Evolutionary conservation across 2,113 vertebrate genomes (phyloP).

Genomic region (Laticauda colubrina): DNA sequence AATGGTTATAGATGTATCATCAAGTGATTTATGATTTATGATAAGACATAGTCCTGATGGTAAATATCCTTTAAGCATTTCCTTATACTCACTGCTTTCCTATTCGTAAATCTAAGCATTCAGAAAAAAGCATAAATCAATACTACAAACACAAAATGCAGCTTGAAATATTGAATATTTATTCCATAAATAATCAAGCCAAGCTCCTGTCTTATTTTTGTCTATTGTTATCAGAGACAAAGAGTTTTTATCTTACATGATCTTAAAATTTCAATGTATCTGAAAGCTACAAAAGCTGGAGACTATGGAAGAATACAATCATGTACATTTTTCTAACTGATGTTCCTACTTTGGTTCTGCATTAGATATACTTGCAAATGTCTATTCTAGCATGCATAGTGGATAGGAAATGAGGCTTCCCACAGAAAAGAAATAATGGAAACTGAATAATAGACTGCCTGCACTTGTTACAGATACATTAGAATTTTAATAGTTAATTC

Average conservation of each 20-base stretch:
- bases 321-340: slow-evolving; percentile 6
- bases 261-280: neutral
- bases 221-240: neutral
- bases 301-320: neutral
- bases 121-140: neutral
- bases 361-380: slow-evolving; percentile 8
- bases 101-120: slow-evolving; percentile 4
- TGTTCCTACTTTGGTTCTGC: slow-evolving; percentile 9
- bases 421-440: neutral
- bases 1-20: slow-evolving; percentile 49
- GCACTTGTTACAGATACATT: slow-evolving; percentile 20
- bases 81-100: neutral
- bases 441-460: slow-evolving; percentile 5
- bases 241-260: neutral
- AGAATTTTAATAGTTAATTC: slow-evolving; percentile 47
- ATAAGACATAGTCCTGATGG: slow-evolving; percentile 42
- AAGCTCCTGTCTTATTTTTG: neutral
- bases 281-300: neutral
- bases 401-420: slow-evolving; percentile 26
- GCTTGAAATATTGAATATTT: slow-evolving; percentile 7
- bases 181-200: slow-evolving; percentile 18
- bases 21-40: slow-evolving; percentile 53
- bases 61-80: slow-evolving; percentile 37
- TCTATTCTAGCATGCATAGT: slow-evolving; percentile 16
- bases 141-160: neutral